Base-by-base conservation (phyloP, 1,140 invertebrate genomes). In the Mactra quadrangularis region DNA sequence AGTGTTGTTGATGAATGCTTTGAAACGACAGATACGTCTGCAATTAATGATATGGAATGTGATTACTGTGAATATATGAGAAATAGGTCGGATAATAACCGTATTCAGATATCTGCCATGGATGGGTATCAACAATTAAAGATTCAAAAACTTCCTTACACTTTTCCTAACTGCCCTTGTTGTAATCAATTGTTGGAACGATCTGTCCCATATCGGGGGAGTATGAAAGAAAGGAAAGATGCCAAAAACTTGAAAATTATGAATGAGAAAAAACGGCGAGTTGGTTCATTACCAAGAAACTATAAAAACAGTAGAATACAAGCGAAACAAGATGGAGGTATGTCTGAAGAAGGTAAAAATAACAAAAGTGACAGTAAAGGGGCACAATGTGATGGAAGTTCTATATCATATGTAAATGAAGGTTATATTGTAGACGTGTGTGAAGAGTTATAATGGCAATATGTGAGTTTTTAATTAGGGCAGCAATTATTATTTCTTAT, bases 61-160 rank as follows among this genome's bases (percentile, higher is more conserved):
- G 60, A 68, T 11, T 17, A 82, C 17, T 74, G 59, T 47, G 13
- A 29, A 17, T 53, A 64, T 47, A 27, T 50, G 0, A 41, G 47
- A 6, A 41, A 27, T 31, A 27, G 68, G 1, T 72, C 79, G 15
- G 79, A 82, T 35, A 82, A 82, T 60, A 62, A 82, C 27, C 45
- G 79, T 31, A 27, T 82, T 7, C 38, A 35, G 25, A 66, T 82
- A 52, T 64, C 79, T 7, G 47, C 50, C 17, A n/a, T 74, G 3
- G 70, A 72, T 38, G 68, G 59, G 0, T 41, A 22, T 2, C 45
- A 74, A n/a, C 53, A 66, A 29, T n/a, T 75, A n/a, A 45, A 35
- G 74, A 74, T 82, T 22, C 38, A 74, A 55, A 60, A 45, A 53
- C 25, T 82, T 13, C 25, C 79, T 31, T 11, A 25, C 62, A 33